Evolutionary conservation across 1,140 invertebrate species (phyloP).

Genomic region (Cotesia glomerata): DNA sequence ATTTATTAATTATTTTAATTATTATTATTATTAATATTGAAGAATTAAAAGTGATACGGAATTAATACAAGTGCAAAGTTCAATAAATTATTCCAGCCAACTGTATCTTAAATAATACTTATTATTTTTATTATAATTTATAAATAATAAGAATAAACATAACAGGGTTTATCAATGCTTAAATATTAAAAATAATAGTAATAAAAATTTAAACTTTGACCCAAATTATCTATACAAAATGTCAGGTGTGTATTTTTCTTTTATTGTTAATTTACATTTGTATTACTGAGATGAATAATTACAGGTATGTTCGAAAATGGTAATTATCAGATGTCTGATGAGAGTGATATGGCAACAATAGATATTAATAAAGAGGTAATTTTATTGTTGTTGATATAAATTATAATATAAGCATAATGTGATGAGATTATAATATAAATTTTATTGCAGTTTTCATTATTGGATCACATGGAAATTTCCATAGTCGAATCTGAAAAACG

Average conservation of each 20-base stretch:
- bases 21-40: too few relatives aligned
- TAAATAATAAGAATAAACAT: too few relatives aligned
- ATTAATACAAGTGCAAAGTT: too few relatives aligned
- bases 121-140: too few relatives aligned
- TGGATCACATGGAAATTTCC: conserved; percentile 81
- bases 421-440: conserved; percentile 26
- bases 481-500: conserved; percentile 86
- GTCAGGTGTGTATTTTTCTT: not conserved
- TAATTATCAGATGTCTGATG: conserved; percentile 49
- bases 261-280: not conserved
- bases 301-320: conserved; percentile 56
- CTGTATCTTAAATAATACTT: too few relatives aligned
- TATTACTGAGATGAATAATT: conserved; percentile 40
- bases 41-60: too few relatives aligned
- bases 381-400: conserved; percentile 1
- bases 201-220: too few relatives aligned
- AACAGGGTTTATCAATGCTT: too few relatives aligned
- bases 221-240: too few relatives aligned
- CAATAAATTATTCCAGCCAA: too few relatives aligned
- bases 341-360: conserved; percentile 39
- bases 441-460: conserved; percentile 71
- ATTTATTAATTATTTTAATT: too few relatives aligned
- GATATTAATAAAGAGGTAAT: conserved; percentile 53
- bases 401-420: conserved; percentile 16
- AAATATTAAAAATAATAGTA: too few relatives aligned